Percentiles rank a stretch among this genome's conserved stretches.
phyloP scores from a whole-genome alignment of 2,113 vertebrate genomes.

The Gavialis gangeticus region DNA sequence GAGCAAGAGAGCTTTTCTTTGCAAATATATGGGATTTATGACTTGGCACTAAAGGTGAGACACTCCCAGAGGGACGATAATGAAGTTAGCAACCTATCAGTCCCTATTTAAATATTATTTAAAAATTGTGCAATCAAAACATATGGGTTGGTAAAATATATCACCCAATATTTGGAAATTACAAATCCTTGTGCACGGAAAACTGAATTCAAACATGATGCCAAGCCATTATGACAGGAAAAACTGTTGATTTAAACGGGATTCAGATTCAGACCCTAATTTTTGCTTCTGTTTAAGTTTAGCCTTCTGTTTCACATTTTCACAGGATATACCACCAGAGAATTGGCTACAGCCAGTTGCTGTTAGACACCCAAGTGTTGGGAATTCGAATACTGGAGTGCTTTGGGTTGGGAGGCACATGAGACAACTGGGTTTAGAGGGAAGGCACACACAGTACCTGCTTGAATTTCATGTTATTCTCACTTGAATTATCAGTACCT shows the following conservation, averaged over 20 bases:
- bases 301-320: background rate
- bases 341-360: background rate
- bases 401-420: background rate
- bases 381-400: background rate
- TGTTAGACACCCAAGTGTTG: background rate
- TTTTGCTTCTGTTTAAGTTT: background rate
- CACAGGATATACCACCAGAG: background rate
- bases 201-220: background rate
- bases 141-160: background rate
- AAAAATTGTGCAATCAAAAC: background rate
- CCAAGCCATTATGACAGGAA: background rate
- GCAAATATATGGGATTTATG: accelerated
- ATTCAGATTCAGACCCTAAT: background rate
- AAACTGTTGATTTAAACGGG: background rate
- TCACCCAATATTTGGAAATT: background rate
- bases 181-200: background rate
- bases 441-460: background rate
- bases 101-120: background rate
- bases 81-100: background rate
- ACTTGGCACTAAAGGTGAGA: background rate
- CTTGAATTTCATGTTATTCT: background rate
- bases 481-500: background rate
- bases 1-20: background rate
- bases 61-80: background rate
- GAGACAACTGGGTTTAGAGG: background rate